Conservation (phyloP, 2,113 vertebrate species). For the Onychorhynchus coronatus region DNA sequence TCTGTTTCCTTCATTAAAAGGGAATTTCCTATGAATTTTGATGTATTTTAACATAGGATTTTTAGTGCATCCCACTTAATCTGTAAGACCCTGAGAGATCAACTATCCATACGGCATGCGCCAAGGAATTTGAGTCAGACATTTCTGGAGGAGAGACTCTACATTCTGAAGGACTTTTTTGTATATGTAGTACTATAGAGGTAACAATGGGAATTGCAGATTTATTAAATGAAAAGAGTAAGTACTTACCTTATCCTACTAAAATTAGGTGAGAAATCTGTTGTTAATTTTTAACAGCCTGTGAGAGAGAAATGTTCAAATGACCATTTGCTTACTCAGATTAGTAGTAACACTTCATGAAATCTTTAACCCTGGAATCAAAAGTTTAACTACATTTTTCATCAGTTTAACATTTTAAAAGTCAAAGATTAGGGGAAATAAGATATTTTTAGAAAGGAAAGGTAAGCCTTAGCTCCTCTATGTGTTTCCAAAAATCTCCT, state of each 20-base stretch:
- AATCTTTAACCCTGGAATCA: background rate
- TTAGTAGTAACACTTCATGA: background rate
- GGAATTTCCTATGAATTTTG: background rate
- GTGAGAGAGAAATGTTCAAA: background rate
- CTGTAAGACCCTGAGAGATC: background rate
- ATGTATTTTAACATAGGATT: background rate
- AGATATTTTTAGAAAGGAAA: background rate
- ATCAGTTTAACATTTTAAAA: background rate
- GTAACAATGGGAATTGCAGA: background rate
- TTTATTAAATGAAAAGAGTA: background rate
- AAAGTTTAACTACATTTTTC: background rate
- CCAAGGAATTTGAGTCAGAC: background rate
- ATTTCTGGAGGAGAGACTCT: background rate
- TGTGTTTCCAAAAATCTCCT: background rate
- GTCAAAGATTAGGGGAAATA: background rate
- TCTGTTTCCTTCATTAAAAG: background rate
- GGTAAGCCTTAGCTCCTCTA: background rate
- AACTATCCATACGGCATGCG: background rate
- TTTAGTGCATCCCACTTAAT: background rate
- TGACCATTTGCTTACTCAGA: background rate
- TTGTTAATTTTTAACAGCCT: background rate
- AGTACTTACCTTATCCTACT: background rate
- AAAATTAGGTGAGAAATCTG: slow-evolving; percentile 9
- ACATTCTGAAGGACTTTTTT: background rate
- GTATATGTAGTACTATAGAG: background rate